Conservation (phyloP, 2,113 vertebrate genomes). For the Tylochromis polylepis region DNA sequence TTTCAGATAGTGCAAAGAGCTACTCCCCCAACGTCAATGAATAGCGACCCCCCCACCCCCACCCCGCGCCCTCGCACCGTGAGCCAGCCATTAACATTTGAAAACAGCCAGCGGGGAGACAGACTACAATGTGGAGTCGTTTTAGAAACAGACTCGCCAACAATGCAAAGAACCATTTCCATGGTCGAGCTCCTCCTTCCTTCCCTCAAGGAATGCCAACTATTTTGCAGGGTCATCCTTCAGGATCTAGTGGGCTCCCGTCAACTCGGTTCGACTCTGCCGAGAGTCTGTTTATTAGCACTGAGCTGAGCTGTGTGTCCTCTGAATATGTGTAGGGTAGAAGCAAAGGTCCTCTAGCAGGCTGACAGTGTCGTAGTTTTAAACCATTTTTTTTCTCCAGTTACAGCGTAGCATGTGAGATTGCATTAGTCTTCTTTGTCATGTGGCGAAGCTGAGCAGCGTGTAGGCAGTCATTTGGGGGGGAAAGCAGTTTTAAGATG, state of each 20-base stretch:
- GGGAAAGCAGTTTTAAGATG: not conserved
- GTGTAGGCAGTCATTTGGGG: fast-evolving
- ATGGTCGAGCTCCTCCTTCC: slow-evolving; percentile 25
- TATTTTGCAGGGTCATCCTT: slow-evolving; percentile 47
- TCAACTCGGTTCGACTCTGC: not conserved
- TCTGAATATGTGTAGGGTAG: not conserved
- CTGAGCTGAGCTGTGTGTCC: not conserved
- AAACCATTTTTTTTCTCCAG: no score
- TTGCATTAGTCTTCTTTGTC: not conserved
- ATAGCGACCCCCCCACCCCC: not conserved
- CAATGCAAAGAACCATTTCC: slow-evolving; percentile 40
- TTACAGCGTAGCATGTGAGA: not conserved
- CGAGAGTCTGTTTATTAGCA: not conserved
- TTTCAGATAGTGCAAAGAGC: slow-evolving; percentile 10
- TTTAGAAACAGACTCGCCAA: not conserved
- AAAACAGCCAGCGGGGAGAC: slow-evolving; percentile 31
- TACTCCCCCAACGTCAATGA: slow-evolving; percentile 15
- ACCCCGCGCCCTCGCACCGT: not conserved
- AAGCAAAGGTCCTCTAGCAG: not conserved
- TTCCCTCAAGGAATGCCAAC: slow-evolving; percentile 27
- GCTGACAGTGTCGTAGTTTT: not conserved
- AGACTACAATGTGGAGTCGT: slow-evolving; percentile 23
- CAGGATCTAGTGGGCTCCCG: not conserved
- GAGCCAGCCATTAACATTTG: slow-evolving; percentile 49
- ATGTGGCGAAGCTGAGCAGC: not conserved